Conservation (phyloP, 2,888 invertebrate species). For the Leptarthrus brevirostris region DNA sequence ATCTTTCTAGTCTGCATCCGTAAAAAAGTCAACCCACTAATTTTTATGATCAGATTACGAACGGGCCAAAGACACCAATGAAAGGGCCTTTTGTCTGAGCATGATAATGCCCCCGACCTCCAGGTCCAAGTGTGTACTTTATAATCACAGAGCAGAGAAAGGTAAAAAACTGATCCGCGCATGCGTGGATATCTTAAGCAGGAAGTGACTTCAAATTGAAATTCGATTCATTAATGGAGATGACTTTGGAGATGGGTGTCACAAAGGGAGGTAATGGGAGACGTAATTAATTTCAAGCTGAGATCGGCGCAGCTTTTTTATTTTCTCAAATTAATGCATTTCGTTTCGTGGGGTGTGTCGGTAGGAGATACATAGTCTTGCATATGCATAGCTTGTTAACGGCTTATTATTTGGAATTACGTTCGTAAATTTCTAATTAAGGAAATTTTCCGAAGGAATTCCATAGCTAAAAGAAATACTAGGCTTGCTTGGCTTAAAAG, state of each 20-base stretch:
- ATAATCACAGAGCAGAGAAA: neutral
- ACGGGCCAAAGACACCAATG: neutral
- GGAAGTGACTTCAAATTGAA: slow-evolving; percentile 36
- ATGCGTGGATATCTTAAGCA: slow-evolving; percentile 40
- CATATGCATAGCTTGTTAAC: too few species aligned
- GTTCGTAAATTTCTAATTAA: too few species aligned
- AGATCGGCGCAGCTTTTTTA: neutral
- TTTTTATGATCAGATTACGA: neutral
- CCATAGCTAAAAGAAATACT: too few species aligned
- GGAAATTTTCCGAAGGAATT: too few species aligned
- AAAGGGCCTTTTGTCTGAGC: neutral
- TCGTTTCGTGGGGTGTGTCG: too few species aligned
- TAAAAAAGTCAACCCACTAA: neutral
- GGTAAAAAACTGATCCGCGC: neutral
- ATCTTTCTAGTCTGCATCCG: too few species aligned
- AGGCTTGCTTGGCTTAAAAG: too few species aligned
- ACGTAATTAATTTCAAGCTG: slow-evolving; percentile 3
- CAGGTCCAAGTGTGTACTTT: neutral
- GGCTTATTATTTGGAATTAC: too few species aligned
- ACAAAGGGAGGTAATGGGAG: neutral
- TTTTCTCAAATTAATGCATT: neutral
- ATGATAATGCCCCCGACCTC: neutral
- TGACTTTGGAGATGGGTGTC: slow-evolving; percentile 17
- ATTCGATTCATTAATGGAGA: slow-evolving; percentile 37
- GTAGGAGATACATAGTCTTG: too few species aligned